These are phyloP conservation scores for Hyperoplus immaculatus DNA, from an alignment of 2,797 vertebrate genomes.

Conservation along the genomic window DNA sequence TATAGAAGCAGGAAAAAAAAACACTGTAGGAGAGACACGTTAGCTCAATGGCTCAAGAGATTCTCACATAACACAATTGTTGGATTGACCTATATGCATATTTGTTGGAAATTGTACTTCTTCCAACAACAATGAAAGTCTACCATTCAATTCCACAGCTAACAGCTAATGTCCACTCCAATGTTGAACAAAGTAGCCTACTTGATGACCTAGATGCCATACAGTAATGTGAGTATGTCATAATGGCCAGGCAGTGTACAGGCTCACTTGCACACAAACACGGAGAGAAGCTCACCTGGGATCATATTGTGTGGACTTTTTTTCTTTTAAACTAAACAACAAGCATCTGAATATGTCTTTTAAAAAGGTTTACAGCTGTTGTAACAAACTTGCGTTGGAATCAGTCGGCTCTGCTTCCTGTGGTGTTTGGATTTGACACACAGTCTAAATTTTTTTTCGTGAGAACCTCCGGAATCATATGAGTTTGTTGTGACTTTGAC, in stretches of 20 bases:
- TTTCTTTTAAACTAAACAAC: slow-evolving; percentile 11
- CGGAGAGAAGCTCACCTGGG: slow-evolving; percentile 4
- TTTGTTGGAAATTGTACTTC: not conserved
- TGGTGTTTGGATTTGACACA: not conserved
- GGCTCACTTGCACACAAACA: slow-evolving; percentile 6
- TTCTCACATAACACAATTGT: too few species aligned
- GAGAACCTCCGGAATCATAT: not conserved
- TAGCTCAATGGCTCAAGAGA: too few species aligned
- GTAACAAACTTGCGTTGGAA: not conserved
- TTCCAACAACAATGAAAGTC: not conserved
- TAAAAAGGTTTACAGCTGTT: slow-evolving; percentile 24
- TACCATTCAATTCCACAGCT: not conserved
- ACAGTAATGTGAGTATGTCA: too few species aligned
- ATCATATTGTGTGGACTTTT: not conserved
- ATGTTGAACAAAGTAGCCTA: not conserved
- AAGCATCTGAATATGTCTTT: slow-evolving; percentile 1
- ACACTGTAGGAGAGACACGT: not conserved
- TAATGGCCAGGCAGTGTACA: not conserved
- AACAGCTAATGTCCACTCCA: not conserved
- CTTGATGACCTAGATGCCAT: not conserved
- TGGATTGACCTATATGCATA: not conserved
- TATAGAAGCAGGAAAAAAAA: not conserved
- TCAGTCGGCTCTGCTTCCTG: not conserved
- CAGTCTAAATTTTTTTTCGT: not conserved
- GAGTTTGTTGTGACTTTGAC: not conserved